These are phyloP conservation scores for Brachionus manjavacas DNA, from an alignment of 1,140 invertebrate species.

Conservation along the genomic window DNA sequence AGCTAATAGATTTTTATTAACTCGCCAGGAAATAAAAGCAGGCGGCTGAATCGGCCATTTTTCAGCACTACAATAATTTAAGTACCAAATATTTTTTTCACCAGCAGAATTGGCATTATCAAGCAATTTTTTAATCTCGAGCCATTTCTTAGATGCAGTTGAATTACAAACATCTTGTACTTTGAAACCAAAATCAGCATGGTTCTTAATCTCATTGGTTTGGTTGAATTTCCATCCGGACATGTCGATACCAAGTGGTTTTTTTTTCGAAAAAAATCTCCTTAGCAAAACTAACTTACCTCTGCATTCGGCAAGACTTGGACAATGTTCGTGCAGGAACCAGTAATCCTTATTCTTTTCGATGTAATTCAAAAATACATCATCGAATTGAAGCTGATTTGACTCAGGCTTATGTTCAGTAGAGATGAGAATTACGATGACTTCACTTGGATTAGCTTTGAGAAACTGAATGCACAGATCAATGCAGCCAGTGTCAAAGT, in stretches of 20 bases:
- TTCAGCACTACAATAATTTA: slow-evolving; percentile 31
- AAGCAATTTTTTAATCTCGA: not conserved
- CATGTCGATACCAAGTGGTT: slow-evolving; percentile 30
- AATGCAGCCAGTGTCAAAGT: slow-evolving; percentile 3
- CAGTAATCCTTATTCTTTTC: not conserved
- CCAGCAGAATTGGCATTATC: not conserved
- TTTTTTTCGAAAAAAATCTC: not conserved
- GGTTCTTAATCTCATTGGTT: slow-evolving; percentile 3
- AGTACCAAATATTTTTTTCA: not conserved
- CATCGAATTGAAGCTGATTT: slow-evolving; percentile 27
- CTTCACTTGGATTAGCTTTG: not conserved
- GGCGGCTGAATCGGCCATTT: slow-evolving; percentile 31
- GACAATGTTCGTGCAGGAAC: slow-evolving; percentile 34
- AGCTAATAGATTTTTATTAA: not conserved
- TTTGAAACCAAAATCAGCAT: not conserved
- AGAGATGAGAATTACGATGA: not conserved
- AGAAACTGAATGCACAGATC: slow-evolving; percentile 10
- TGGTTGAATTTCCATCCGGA: slow-evolving; percentile 21
- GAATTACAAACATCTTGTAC: slow-evolving; percentile 2
- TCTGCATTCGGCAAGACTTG: not conserved
- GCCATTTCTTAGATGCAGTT: not conserved
- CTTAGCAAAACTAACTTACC: slow-evolving; percentile 22
- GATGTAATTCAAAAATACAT: slow-evolving; percentile 9
- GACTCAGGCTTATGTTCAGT: not conserved
- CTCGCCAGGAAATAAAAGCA: not conserved